phyloP scores from a whole-genome alignment of 2,113 vertebrate genomes.

The Zosterops borbonicus region DNA sequence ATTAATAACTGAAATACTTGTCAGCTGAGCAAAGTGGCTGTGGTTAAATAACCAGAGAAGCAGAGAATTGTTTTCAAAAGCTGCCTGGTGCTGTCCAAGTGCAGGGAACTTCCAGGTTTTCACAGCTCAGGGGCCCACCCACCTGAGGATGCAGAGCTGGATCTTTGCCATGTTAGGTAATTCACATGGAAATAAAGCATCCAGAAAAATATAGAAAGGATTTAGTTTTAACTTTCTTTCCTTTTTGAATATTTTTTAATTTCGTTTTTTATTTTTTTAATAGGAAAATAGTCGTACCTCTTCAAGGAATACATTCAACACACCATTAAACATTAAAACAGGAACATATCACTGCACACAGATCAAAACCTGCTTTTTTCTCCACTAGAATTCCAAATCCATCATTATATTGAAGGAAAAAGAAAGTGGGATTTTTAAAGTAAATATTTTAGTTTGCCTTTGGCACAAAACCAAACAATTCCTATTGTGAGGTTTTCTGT shows the following conservation, averaged over 20 bases:
- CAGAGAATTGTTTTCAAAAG: background rate
- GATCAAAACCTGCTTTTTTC: background rate
- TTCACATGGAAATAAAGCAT: background rate
- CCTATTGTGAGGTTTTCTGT: background rate
- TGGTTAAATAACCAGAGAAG: background rate
- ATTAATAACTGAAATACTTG: background rate
- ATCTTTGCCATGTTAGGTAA: background rate
- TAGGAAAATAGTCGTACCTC: background rate
- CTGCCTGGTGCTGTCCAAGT: background rate
- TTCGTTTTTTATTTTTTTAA: background rate
- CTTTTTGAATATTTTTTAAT: background rate
- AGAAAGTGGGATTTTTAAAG: background rate
- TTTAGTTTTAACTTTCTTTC: background rate
- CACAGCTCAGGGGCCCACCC: background rate
- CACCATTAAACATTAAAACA: background rate
- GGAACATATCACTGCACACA: background rate
- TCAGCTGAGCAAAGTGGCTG: constrained; percentile 2
- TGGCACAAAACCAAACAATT: background rate
- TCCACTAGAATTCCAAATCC: background rate
- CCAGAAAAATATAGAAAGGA: background rate
- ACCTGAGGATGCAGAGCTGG: background rate
- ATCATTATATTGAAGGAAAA: background rate
- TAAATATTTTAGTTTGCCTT: background rate
- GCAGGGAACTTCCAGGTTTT: background rate
- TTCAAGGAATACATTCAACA: background rate